Percentiles rank a stretch among this genome's conserved stretches.
Evolutionary conservation across 2,888 invertebrate species (phyloP).

Genomic region (Panorpa germanica): DNA sequence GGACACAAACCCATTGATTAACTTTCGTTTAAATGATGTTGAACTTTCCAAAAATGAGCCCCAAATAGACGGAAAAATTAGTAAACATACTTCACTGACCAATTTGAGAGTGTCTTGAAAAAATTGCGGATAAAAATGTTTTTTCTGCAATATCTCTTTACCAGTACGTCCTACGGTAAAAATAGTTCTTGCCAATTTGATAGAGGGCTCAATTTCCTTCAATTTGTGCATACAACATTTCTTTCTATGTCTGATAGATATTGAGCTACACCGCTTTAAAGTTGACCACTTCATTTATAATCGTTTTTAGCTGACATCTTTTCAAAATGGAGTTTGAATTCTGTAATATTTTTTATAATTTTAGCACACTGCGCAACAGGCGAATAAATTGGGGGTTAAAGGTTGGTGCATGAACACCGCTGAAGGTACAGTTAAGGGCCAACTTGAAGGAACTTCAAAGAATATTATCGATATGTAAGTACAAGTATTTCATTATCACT

Average conservation of each 20-base stretch:
- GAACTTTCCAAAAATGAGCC: too few species aligned
- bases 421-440: constrained; percentile 46
- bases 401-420: constrained; percentile 64
- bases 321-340: constrained; percentile 20
- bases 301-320: constrained; percentile 24
- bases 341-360: too few species aligned
- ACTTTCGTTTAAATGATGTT: too few species aligned
- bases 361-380: constrained; percentile 47
- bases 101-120: not conserved
- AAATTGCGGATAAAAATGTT: not conserved
- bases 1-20: too few species aligned
- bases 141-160: too few species aligned
- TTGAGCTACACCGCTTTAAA: too few species aligned
- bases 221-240: too few species aligned
- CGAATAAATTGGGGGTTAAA: constrained; percentile 36
- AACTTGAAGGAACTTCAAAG: constrained; percentile 35
- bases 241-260: too few species aligned
- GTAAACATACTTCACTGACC: constrained; percentile 6
- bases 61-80: too few species aligned
- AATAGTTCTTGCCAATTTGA: too few species aligned
- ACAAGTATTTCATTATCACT: constrained; percentile 8
- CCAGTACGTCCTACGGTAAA: too few species aligned
- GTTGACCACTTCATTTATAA: constrained; percentile 2
- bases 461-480: constrained; percentile 39
- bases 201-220: too few species aligned